phyloP scores from a whole-genome alignment of 2,113 vertebrate species.

The Sebastes schlegelii region DNA sequence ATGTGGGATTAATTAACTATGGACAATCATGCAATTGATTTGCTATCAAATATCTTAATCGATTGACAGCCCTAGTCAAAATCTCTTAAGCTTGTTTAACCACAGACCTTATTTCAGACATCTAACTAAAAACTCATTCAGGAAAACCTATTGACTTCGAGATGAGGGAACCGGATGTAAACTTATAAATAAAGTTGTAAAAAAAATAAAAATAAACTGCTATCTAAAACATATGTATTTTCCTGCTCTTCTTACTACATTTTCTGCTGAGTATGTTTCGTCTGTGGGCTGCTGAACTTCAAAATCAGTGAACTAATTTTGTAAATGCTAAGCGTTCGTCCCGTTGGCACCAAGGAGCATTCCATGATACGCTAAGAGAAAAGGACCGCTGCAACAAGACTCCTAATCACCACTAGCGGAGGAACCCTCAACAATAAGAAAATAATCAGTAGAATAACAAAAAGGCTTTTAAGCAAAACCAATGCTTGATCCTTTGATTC shows the following conservation, averaged over 20 bases:
- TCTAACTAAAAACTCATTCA: no score
- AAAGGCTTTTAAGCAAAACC: constrained; percentile 77
- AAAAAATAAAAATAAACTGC: neutral
- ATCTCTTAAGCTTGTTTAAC: no score
- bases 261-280: neutral
- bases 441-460: constrained; percentile 82
- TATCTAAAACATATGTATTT: neutral
- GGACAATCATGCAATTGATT: no score
- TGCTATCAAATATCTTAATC: no score
- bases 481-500: constrained; percentile 81
- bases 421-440: constrained; percentile 73
- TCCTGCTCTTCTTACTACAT: neutral
- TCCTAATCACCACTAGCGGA: constrained; percentile 75
- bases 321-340: constrained; percentile 37
- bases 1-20: no score
- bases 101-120: no score
- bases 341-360: constrained; percentile 57
- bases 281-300: constrained; percentile 32
- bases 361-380: constrained; percentile 61
- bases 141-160: no score
- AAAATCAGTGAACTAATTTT: constrained; percentile 34
- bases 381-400: constrained; percentile 60
- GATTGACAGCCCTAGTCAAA: no score
- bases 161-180: no score
- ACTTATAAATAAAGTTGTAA: no score